These are phyloP conservation scores for Aegypius monachus DNA, from an alignment of 2,113 vertebrate species.

Conservation along the genomic window DNA sequence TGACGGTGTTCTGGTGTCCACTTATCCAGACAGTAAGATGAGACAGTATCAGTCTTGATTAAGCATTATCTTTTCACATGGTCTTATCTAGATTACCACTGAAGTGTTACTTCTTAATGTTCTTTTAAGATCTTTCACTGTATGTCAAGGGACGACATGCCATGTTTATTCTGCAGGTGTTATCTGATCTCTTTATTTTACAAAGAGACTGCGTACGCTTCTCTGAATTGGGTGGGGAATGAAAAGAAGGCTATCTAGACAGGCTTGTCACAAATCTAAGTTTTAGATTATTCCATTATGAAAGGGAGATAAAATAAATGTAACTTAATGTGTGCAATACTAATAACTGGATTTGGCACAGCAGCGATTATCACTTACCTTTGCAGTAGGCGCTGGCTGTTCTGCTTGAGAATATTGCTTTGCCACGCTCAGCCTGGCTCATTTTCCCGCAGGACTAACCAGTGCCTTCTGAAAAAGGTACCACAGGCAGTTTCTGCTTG, in stretches of 20 bases:
- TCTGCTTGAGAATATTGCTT: not conserved
- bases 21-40: not conserved
- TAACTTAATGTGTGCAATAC: not conserved
- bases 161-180: not conserved
- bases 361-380: not conserved
- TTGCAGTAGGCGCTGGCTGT: not conserved
- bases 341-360: not conserved
- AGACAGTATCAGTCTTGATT: not conserved
- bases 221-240: not conserved
- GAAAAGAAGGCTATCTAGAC: not conserved
- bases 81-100: not conserved
- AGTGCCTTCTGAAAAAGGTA: not conserved
- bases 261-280: not conserved
- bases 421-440: not conserved
- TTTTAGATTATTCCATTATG: not conserved
- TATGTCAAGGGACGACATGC: not conserved
- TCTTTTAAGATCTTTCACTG: not conserved
- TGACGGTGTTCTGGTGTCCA: accelerated
- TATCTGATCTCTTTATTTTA: not conserved
- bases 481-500: not conserved
- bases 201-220: not conserved
- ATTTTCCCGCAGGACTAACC: not conserved
- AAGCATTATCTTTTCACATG: not conserved
- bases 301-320: not conserved
- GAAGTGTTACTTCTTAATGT: not conserved